Evolutionary conservation across 2,888 invertebrate genomes (phyloP), one percentile per base, ranked within the genome.

Genomic region (Aspidiotus destructor): DNA sequence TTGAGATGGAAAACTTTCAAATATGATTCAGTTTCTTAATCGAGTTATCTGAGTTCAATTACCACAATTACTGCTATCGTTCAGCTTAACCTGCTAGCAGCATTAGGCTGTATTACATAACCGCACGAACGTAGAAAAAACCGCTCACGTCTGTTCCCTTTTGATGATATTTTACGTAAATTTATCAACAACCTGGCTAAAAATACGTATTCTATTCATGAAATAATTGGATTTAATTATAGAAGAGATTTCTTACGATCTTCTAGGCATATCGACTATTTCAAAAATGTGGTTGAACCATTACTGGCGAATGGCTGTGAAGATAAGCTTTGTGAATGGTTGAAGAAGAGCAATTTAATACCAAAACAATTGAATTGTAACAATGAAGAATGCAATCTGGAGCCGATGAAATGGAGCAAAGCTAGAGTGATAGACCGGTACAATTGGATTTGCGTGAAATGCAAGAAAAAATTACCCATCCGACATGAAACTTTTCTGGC

Each of bases 401-500:
- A 73, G 7, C 71, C 71, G 69, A 77, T 82, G 75, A 74, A 73
- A 44, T 82, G 81, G 81, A 77, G 76, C 53, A 78, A 78, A n/a
- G 79, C 80, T 5, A 77, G 81, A 71, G 78, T 79, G 7, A 75
- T 80, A 9, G 81, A 81, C 72, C 80, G 80, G 72, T 82, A 79
- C 72, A 79, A 79, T 71, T 82, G 82, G 82, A 75, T 77, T 9
- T 83, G 82, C 72, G 74, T 75, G 0, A 75, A 75, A 10, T 82
- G 82, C 72, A 73, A 75, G 11, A 77, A 76, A 60, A 80, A 79
- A 73, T 77, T 77, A 65, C 77, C 79, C 0, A 80, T 82, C 54
- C 75, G 82, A 69, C 79, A 80, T 13, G 76, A 78, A 68, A 84
- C 86, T 0, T 83, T 85, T 73, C 85, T 86, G 74, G 77, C 81